Base-by-base conservation (phyloP, 2,888 invertebrate species). In the Macrophya annulata region DNA sequence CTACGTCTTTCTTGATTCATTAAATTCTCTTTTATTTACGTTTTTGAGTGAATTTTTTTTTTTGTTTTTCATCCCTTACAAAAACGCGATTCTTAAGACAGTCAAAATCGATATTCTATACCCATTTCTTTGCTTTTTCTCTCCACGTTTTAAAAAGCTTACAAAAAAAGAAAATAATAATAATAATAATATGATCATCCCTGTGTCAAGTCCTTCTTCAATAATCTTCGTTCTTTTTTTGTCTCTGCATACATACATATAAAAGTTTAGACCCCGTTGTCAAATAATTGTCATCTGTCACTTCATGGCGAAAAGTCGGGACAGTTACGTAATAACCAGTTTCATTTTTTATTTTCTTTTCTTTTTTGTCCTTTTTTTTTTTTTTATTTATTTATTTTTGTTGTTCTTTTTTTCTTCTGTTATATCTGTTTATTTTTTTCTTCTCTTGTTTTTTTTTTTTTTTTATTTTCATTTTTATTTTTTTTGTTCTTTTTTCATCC, bases 271-370 rank as follows among this genome's bases (percentile, higher is more conserved):
- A 25, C 77, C 40, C 51, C 45, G 51, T 51, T 25, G 77, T 77
- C 77, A 81, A 62, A 59, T 62, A 37, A 62, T 43, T 62, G 81
- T 81, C 81, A 81, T 43, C 43, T 21, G 81, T 81, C 81, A 81
- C 81, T 81, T 81, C 25, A 21, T 21, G 31, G 55, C 43, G 72
- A 74, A 43, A 81, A 81, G 62, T 62, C 59, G 40, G 51, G 81
- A 37, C 81, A 62, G 81, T 62, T 59, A 21, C 17, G 40, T 81
- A 81, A 81, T 62, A 81, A 62, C 59, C 59, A 45, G 74, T 45
- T 25, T 25, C 21, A 1, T 37, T 31, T 55, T 45, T 43, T 43
- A 17, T 45, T 21, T 31, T 10, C 2, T 9, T 40, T 6, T 10
- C 0, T 40, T 43, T n/a, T 72, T 9, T 40, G 43, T 17, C 12